Evolutionary conservation across 2,888 invertebrate genomes (phyloP), one percentile per base, ranked within the genome.

Genomic region (Epiblema foenella): DNA sequence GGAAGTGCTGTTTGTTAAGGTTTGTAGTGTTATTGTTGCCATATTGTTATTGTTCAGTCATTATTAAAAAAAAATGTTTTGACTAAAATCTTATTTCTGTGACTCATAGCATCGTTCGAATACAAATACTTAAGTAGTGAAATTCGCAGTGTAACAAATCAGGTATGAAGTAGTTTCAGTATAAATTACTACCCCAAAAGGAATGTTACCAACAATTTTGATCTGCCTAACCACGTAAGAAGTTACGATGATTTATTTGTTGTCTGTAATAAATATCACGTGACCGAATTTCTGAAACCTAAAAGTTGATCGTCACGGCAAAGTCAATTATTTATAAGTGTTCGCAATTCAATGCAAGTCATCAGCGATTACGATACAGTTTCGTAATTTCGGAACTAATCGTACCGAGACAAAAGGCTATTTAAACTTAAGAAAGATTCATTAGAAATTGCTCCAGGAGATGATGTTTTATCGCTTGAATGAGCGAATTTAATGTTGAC

Each of bases 21-120:
- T 37, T 68, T 62, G 69, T 33, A 60, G 17, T 56, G 12, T n/a
- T 33, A 75, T 74, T 75, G 77, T 77, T 79, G 79, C 79, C 79
- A 79, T 78, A 77, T 57, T 65, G 51, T 57, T 54, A 15, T 39
- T 39, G 15, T 33, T 33, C 39, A 11, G 51, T 33, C 18, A 51
- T 49, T 11, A 29, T n/a, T 52, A 39, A 39, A 39, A 0, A 11
- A 17, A 57, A 46, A n/a, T n/a, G n/a, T 7, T n/a, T 46, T 46
- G 5, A 12, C 1, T 46, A 46, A 15, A 1, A 7, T 1, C n/a
- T 46, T n/a, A n/a, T n/a, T 46, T 46, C 46, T 8, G n/a, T 46
- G 46, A n/a, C n/a, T 7, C n/a, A n/a, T 46, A 46, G n/a, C n/a
- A 8, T n/a, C 15, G 8, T n/a, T 46, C 42, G 42, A 46, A n/a